Conservation (phyloP, 2,888 invertebrate species). For the Lasius fuliginosus region DNA sequence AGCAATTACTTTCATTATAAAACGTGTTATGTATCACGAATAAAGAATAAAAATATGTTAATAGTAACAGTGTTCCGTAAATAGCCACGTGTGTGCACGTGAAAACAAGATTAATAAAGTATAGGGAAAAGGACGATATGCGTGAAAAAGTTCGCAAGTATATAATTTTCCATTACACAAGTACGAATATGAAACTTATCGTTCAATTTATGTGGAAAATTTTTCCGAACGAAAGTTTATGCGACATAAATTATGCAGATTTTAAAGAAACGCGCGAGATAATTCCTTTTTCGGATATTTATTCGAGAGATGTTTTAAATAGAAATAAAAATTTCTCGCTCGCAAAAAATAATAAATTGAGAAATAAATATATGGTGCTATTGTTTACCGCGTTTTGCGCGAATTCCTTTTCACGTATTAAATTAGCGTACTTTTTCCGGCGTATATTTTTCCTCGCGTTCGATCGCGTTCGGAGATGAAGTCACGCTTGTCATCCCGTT, state of each 20-base stretch:
- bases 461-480: not conserved
- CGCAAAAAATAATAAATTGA: not conserved
- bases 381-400: not conserved
- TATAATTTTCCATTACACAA: not conserved
- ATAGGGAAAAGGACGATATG: not conserved
- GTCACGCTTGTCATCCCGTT: not conserved
- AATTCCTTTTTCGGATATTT: not conserved
- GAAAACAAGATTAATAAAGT: not conserved
- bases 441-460: not conserved
- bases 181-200: not conserved
- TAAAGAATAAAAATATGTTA: not conserved
- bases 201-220: not conserved
- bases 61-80: not conserved
- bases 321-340: not conserved
- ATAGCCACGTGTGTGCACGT: not conserved
- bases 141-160: not conserved
- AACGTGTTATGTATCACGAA: not conserved
- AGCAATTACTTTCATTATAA: not conserved
- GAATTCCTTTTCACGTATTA: not conserved
- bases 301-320: not conserved
- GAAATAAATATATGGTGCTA: not conserved
- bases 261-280: not conserved
- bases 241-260: constrained; percentile 15
- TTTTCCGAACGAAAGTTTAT: not conserved
- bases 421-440: not conserved